phyloP scores from a whole-genome alignment of 2,113 vertebrate genomes.

The Acanthochromis polyacanthus region DNA sequence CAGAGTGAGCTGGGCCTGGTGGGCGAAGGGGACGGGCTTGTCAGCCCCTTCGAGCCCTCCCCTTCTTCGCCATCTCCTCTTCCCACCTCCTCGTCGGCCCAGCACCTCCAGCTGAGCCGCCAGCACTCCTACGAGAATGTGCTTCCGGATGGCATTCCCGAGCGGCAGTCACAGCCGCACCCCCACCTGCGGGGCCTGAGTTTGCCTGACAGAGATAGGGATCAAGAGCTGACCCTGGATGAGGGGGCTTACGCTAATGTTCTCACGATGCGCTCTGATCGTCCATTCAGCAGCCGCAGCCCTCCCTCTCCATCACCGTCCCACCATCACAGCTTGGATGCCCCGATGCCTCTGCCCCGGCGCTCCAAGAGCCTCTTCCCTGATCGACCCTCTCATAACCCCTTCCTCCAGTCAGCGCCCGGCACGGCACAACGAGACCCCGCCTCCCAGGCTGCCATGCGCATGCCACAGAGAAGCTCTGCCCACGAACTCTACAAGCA shows the following conservation, averaged over 20 bases:
- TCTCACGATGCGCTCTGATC: conserved; percentile 92
- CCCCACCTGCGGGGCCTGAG: conserved; percentile 91
- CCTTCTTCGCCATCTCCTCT: conserved; percentile 70
- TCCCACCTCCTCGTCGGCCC: conserved; percentile 60
- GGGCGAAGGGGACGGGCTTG: conserved; percentile 89
- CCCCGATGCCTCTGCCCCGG: conserved; percentile 84
- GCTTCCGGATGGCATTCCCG: conserved; percentile 85
- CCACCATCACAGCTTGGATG: conserved; percentile 89
- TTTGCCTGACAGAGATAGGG: conserved; percentile 89
- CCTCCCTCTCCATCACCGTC: conserved; percentile 82
- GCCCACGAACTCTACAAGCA: conserved; percentile 95
- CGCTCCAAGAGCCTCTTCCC: conserved; percentile 95
- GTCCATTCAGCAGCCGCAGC: conserved; percentile 89
- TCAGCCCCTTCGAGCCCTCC: conserved; percentile 89
- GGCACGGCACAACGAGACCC: conserved; percentile 74
- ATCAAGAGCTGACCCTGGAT: conserved; percentile 84
- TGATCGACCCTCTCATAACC: conserved; percentile 91
- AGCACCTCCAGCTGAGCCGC: conserved; percentile 88
- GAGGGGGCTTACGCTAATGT: conserved; percentile 93
- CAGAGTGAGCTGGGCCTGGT: conserved; percentile 83
- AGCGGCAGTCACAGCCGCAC: conserved; percentile 64
- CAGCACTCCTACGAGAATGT: conserved; percentile 97
- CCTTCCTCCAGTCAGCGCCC: conserved; percentile 90
- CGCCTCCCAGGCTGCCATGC: conserved; percentile 85
- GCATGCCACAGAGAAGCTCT: conserved; percentile 90